These are phyloP conservation scores for Venustaconcha ellipsiformis DNA, from an alignment of 1,140 invertebrate species.

Conservation along the genomic window DNA sequence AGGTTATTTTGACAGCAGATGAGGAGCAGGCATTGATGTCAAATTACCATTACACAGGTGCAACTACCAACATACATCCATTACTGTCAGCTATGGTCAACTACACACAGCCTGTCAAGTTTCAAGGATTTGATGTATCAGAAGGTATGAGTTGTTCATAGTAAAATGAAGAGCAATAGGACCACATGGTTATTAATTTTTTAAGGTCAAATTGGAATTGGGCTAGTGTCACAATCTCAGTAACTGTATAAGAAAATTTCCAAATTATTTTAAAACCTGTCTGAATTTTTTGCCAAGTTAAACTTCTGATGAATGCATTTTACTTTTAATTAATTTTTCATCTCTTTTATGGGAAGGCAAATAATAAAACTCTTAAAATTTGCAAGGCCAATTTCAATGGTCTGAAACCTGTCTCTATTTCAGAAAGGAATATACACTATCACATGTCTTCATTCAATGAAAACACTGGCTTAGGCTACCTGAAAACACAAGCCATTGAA, in stretches of 20 bases:
- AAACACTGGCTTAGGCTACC: slow-evolving; percentile 93
- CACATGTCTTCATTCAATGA: slow-evolving; percentile 99
- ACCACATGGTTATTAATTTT: too few species aligned
- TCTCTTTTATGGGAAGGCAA: too few species aligned
- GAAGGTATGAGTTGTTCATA: slow-evolving; percentile 78
- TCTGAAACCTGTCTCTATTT: slow-evolving; percentile 30
- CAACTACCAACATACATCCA: slow-evolving; percentile 98
- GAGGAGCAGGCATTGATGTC: slow-evolving; percentile 75
- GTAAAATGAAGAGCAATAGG: background rate
- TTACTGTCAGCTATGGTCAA: slow-evolving; percentile 99
- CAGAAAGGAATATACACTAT: slow-evolving; percentile 93
- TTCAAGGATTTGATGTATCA: slow-evolving; percentile 96
- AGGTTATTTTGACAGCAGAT: slow-evolving; percentile 71
- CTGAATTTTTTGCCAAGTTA: too few species aligned
- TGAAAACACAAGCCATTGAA: slow-evolving; percentile 97
- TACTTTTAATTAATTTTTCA: too few species aligned
- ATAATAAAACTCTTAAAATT: too few species aligned
- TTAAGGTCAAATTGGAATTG: too few species aligned
- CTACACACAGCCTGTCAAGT: slow-evolving; percentile 99
- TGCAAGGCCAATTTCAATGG: too few species aligned
- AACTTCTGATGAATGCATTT: too few species aligned
- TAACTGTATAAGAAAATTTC: too few species aligned
- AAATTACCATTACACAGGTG: slow-evolving; percentile 88
- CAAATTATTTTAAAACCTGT: too few species aligned
- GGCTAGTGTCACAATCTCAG: too few species aligned